Evolutionary conservation across 2,797 vertebrate species (phyloP), one percentile per base, ranked within the genome.

Genomic region (Mastacembelus armatus): DNA sequence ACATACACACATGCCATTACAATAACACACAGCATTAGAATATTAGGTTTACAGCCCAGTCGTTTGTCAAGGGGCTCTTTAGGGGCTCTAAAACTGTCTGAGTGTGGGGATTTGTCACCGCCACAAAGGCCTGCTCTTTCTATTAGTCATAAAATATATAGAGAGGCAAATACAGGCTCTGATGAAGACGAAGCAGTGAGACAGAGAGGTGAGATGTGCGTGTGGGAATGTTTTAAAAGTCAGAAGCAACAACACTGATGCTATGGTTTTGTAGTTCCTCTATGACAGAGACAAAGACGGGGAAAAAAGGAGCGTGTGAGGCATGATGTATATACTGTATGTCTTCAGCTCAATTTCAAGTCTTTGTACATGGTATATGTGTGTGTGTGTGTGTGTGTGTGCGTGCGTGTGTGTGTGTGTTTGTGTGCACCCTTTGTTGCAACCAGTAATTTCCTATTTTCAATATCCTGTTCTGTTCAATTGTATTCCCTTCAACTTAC

Each of bases 31-130:
- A 79, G 92, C 93, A 94, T 96, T 96, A 94, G 92, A 92, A 94
- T 92, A 93, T 92, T 92, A 92, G 92, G 93, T 96, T 96, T 97
- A 95, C 95, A 92, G 94, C 94, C 92, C 92, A 81, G 92, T 90
- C 86, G 73, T 95, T 94, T 93, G 90, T 94, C 91, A 93, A 91
- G 92, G 92, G 92, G 95, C 94, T 96, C 95, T 96, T 96, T 95
- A 95, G 92, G 90, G 93, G 95, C 95, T 93, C 80, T 98, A 97
- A 98, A 98, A 91, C 92, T 96, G 95, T 95, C 96, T 88, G 80
- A 86, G 90, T 86, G 86, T 86, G 85, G 93, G 94, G 93, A 95
- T 96, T 94, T 95, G 95, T 96, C 95, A 96, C 88, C 90, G 86
- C 58, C 94, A 95, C 94, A 93, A 94, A 94, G 89, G 90, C 92